Evolutionary conservation across 2,113 vertebrate species (phyloP).

Genomic region (Cepphus grylle): DNA sequence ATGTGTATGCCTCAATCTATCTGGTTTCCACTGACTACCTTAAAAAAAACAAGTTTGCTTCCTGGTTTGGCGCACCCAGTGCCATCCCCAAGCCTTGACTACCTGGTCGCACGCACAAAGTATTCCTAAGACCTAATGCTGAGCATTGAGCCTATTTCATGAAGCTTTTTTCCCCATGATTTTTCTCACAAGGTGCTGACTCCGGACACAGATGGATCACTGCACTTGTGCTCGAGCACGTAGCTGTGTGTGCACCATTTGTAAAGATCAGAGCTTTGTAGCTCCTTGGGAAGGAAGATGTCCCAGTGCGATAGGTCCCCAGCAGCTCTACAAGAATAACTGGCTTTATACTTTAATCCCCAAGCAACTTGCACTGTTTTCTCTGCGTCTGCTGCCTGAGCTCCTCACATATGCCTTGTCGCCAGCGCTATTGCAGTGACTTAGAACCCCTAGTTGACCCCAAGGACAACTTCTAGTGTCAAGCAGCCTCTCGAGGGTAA

Average conservation of each 20-base stretch:
- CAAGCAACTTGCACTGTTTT: not conserved
- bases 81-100: not conserved
- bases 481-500: not conserved
- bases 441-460: not conserved
- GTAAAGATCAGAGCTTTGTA: not conserved
- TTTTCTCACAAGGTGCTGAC: not conserved
- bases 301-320: not conserved
- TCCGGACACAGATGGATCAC: not conserved
- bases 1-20: not conserved
- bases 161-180: fast-evolving
- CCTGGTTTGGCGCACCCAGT: not conserved
- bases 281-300: not conserved
- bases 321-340: not conserved
- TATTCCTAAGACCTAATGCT: not conserved
- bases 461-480: not conserved
- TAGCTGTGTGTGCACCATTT: not conserved
- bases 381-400: not conserved
- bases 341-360: not conserved
- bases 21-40: not conserved
- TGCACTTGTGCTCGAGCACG: not conserved
- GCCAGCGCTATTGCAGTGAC: not conserved
- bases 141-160: not conserved
- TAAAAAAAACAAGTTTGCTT: not conserved
- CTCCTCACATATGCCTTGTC: not conserved
- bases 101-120: not conserved